Evolutionary conservation across 1,140 invertebrate genomes (phyloP), one percentile per base, ranked within the genome.

Genomic region (Drosophila nigromelanica): DNA sequence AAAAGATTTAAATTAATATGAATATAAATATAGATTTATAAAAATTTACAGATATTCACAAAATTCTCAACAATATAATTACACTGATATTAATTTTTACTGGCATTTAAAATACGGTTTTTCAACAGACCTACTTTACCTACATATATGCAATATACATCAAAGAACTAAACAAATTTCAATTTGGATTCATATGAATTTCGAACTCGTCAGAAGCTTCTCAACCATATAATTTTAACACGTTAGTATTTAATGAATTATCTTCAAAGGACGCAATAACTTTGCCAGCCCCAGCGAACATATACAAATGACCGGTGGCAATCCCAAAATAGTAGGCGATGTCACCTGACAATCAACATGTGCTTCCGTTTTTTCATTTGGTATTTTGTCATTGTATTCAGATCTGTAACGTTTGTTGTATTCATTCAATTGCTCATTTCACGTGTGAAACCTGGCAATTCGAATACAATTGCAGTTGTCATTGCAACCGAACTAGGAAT

Each of bases 361-460:
- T 50, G 74, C 52, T 80, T 73, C 48, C 14, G 47, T 52, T 76
- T 67, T 80, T 80, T 73, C 68, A 76, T 80, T 80, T 80, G 78
- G 24, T 73, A 73, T 72, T 73, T 52, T n/a, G 78, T 69, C 66
- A 76, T 80, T 62, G 72, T 50, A 76, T 80, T 55, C 15, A 12
- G 72, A 67, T 80, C 72, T 48, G 63, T 12, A 12, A 12, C 66
- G 62, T 40, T 68, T 80, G 78, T 71, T 73, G 40, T 30, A 76
- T 77, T 66, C 76, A 76, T 76, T 80, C 78, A 80, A 61, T 76
- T 76, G 55, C 15, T 27, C 59, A 75, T 55, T 48, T 77, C 30
- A 62, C 70, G 68, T 76, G 55, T 42, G 60, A 73, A 70, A 70
- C 64, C 45, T 66, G 61, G 42, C 64, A 86, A 81, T 75, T 69